A percentile compares a stretch with the other conserved stretches of the same genome.
phyloP scores from a whole-genome alignment of 2,113 vertebrate genomes.

The Festucalex cinctus region DNA sequence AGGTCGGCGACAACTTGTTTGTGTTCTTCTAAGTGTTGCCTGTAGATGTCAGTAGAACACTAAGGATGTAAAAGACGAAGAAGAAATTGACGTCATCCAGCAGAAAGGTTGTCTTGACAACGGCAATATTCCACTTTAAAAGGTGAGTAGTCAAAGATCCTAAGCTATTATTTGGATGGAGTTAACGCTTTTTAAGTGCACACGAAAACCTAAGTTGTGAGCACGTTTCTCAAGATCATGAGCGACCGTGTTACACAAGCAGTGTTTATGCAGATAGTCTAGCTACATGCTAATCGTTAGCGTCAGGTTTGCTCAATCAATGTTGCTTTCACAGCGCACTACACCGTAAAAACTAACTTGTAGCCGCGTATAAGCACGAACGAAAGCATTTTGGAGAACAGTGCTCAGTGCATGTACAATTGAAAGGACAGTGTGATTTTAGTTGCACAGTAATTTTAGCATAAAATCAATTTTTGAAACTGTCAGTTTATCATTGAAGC shows the following conservation, averaged over 20 bases:
- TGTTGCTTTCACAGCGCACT: not conserved
- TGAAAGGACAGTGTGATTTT: too few species aligned
- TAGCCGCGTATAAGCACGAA: not conserved
- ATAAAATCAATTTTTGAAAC: too few species aligned
- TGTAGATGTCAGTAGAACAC: constrained; percentile 26
- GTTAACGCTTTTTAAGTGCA: not conserved
- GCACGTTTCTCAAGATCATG: not conserved
- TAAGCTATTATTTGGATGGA: not conserved
- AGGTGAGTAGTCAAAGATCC: constrained; percentile 27
- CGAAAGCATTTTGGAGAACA: not conserved
- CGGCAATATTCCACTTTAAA: constrained; percentile 36
- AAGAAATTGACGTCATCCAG: constrained; percentile 38
- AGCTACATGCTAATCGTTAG: not conserved
- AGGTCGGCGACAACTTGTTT: not conserved
- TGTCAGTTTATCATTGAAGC: too few species aligned
- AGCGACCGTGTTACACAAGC: not conserved
- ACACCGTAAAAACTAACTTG: not conserved
- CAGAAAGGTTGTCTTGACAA: constrained; percentile 56
- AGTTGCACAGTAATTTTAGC: too few species aligned
- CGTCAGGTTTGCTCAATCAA: not conserved
- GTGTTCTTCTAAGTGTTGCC: constrained; percentile 2
- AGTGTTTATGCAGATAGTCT: not conserved
- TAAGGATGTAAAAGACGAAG: not conserved
- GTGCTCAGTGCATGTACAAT: too few species aligned
- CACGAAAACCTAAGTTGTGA: not conserved